Evolutionary conservation across 2,113 vertebrate species (phyloP), one percentile per base, ranked within the genome.

Genomic region (Salvator merianae): DNA sequence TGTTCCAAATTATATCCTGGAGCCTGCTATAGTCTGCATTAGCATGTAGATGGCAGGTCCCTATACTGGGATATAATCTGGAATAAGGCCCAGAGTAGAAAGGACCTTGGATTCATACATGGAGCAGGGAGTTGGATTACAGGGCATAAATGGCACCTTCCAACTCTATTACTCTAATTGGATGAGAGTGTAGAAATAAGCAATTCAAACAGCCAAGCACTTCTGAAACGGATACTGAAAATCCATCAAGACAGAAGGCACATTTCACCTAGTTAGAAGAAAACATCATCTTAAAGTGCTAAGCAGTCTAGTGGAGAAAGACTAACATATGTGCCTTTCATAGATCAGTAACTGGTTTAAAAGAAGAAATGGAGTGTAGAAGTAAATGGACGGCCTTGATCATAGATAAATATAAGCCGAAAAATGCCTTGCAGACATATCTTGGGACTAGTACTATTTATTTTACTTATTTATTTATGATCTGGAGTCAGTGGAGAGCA

Each of bases 321-420:
- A 14, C 40, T 66, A 47, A 2, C 22, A 69, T 28, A 80, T 69
- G 20, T 22, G 36, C 2, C 26, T 73, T 12, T 43, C 28, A 73
- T 47, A 10, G 65, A 79, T 47, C 77, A 80, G 22, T 69, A 68
- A 81, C n/a, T 81, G 68, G 14, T 70, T 81, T 70, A 81, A 71
- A 81, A 81, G 28, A 81, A 26, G 43, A 81, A 81, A 36, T 70
- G 26, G 66, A 68, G 66, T 32, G 63, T 70, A 38, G 14, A 26
- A 43, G 65, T 32, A 70, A 53, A 55, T 34, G 32, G 12, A 24
- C 2, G 38, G 10, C 59, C 34, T 77, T 62, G 32, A 59, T 1
- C 68, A 24, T 70, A 47, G 32, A 81, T 10, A 1, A 12, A 59
- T 38, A 18, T 62, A 18, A 43, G 28, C 36, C 26, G n/a, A 34